Conservation (phyloP, 2,888 invertebrate genomes). For the Cataglyphis rosenhaueri region DNA sequence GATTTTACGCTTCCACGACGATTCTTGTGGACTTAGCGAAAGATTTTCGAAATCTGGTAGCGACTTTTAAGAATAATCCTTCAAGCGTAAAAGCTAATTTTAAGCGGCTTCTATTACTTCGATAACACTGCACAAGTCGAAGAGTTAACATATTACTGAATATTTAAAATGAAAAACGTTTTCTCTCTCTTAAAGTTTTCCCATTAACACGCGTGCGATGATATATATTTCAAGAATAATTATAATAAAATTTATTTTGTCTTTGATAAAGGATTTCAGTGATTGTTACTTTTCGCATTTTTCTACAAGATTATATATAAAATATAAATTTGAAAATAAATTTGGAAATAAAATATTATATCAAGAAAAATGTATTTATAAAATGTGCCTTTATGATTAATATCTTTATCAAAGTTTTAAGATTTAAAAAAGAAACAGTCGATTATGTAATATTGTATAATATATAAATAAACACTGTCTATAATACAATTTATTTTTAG, state of each 20-base stretch:
- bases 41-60: slow-evolving; percentile 53
- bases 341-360: not conserved
- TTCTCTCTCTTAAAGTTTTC: not conserved
- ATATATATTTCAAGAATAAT: slow-evolving; percentile 33
- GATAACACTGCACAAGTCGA: slow-evolving; percentile 47
- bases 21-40: slow-evolving; percentile 15
- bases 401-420: too few species aligned
- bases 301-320: not conserved
- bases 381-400: not conserved
- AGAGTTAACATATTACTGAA: slow-evolving; percentile 48
- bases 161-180: slow-evolving; percentile 30
- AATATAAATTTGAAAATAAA: not conserved
- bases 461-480: slow-evolving; percentile 11
- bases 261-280: not conserved
- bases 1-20: slow-evolving; percentile 37
- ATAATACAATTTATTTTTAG: not conserved
- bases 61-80: slow-evolving; percentile 40
- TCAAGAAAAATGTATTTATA: not conserved
- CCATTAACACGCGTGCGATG: slow-evolving; percentile 8
- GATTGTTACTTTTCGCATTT: not conserved
- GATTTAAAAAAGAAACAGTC: not conserved
- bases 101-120: slow-evolving; percentile 30
- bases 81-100: slow-evolving; percentile 59
- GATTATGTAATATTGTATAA: not conserved
- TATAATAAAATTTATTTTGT: not conserved